Evolutionary conservation across 2,113 vertebrate species (phyloP).

Genomic region (Melierax canorus): DNA sequence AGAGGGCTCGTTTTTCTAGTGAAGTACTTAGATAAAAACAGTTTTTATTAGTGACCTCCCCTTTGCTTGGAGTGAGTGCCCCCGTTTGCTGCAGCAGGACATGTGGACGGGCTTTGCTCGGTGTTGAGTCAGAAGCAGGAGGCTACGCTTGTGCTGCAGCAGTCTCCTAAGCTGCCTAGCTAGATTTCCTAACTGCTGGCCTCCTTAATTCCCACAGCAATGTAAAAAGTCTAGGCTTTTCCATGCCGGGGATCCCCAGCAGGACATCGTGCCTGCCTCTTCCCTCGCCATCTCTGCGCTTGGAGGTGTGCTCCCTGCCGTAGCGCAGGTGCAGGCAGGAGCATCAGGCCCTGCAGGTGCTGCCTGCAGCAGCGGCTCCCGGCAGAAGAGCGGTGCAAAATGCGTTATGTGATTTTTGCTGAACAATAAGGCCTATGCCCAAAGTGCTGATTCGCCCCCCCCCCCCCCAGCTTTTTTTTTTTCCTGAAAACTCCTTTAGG

Average conservation of each 20-base stretch:
- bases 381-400: not conserved
- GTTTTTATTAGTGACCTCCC: not conserved
- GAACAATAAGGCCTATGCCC: too few species aligned
- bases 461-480: too few species aligned
- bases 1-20: not conserved
- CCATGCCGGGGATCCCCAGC: fast-evolving
- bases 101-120: fast-evolving
- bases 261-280: fast-evolving
- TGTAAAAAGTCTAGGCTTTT: fast-evolving
- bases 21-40: not conserved
- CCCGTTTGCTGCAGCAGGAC: not conserved
- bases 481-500: not conserved
- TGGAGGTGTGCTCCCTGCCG: fast-evolving
- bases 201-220: not conserved
- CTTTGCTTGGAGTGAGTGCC: fast-evolving
- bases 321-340: not conserved
- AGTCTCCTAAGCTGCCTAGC: not conserved
- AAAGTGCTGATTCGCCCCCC: not conserved
- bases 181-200: not conserved
- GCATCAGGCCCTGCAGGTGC: not conserved
- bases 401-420: not conserved
- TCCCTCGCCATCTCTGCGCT: not conserved
- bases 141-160: fast-evolving
- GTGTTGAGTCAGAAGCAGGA: not conserved
- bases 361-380: not conserved